Evolutionary conservation across 2,888 invertebrate species (phyloP).

Genomic region (Tortricodes alternella): DNA sequence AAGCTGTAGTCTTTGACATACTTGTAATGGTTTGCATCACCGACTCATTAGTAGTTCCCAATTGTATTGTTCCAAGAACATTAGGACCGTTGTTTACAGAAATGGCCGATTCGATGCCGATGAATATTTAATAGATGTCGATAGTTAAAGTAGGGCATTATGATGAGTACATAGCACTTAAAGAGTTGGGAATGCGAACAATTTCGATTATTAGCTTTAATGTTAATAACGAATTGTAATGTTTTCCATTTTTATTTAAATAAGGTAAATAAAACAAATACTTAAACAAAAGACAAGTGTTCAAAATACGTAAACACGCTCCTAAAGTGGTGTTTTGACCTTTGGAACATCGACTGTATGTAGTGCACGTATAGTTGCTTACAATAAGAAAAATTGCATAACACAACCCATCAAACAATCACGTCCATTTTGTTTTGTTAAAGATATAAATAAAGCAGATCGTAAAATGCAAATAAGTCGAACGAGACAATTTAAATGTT

Average conservation of each 20-base stretch:
- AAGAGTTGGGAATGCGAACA: neutral
- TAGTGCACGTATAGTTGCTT: no score
- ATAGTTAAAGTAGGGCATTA: slow-evolving; percentile 37
- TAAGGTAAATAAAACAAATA: no score
- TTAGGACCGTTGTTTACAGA: slow-evolving; percentile 61
- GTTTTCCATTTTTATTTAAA: no score
- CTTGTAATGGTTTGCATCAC: slow-evolving; percentile 46
- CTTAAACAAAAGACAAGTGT: no score
- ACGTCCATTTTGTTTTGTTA: no score
- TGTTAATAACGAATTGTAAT: neutral
- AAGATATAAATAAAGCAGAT: no score
- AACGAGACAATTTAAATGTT: neutral
- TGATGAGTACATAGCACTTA: slow-evolving; percentile 23
- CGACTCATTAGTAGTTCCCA: slow-evolving; percentile 72
- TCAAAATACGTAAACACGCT: no score
- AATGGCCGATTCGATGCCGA: slow-evolving; percentile 56
- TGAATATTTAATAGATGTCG: slow-evolving; percentile 67
- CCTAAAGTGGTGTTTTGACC: no score
- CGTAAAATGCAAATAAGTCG: no score
- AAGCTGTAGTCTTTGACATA: neutral
- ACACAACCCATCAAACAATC: no score
- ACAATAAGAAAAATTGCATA: no score
- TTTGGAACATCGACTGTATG: no score
- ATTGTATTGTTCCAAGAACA: slow-evolving; percentile 76
- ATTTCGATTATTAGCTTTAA: neutral